These are phyloP conservation scores for Stegana nigrithorax DNA, from an alignment of 2,888 invertebrate genomes.

Conservation along the genomic window DNA sequence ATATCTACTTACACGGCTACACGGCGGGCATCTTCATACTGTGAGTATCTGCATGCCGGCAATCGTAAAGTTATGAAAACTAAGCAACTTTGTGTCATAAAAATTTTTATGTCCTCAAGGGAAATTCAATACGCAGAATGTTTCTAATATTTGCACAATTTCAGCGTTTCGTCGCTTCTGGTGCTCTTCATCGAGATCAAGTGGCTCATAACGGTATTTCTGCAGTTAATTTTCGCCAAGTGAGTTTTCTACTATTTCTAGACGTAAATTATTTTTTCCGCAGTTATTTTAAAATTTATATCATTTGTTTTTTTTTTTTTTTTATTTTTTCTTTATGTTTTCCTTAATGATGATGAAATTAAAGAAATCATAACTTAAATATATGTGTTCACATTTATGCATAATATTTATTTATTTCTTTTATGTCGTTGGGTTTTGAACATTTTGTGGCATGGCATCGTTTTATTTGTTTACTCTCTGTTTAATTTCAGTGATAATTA, in stretches of 20 bases:
- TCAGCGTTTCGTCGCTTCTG: slow-evolving; percentile 72
- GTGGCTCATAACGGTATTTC: slow-evolving; percentile 75
- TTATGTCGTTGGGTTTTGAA: too few relatives aligned
- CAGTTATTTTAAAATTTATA: too few relatives aligned
- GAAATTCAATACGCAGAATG: neutral
- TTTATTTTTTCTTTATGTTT: too few relatives aligned
- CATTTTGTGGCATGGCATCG: too few relatives aligned
- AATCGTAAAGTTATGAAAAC: neutral
- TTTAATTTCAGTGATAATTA: slow-evolving; percentile 57
- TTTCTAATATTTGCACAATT: slow-evolving; percentile 47
- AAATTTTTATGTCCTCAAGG: slow-evolving; percentile 10
- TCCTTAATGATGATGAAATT: too few relatives aligned
- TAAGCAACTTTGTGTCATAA: slow-evolving; percentile 13
- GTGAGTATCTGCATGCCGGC: slow-evolving; percentile 73
- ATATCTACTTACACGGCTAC: slow-evolving; percentile 74
- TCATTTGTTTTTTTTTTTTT: neutral
- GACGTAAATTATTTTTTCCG: too few relatives aligned
- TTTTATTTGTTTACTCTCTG: too few relatives aligned
- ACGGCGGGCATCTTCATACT: slow-evolving; percentile 73
- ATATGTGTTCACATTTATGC: too few relatives aligned
- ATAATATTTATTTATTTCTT: too few relatives aligned
- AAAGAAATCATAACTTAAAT: too few relatives aligned
- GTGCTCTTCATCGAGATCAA: slow-evolving; percentile 74
- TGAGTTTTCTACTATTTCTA: too few relatives aligned
- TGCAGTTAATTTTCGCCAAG: slow-evolving; percentile 70